These are phyloP conservation scores for Enteromius anoplus DNA, from an alignment of 2,797 vertebrate genomes.

Conservation along the genomic window DNA sequence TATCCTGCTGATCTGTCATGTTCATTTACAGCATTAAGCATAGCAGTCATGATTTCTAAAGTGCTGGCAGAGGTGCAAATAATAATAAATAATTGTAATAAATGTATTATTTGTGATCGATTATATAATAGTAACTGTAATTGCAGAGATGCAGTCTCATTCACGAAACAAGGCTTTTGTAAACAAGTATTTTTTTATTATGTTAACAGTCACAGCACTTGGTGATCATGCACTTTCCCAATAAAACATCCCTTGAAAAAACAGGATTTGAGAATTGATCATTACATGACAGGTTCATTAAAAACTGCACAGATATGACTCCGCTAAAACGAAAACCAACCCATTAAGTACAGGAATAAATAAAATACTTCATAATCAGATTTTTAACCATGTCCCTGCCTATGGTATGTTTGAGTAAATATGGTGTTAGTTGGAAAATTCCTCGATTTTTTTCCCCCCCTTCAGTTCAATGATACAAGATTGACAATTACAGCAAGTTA, in stretches of 20 bases:
- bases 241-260: background rate
- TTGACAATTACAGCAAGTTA: background rate
- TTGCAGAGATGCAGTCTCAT: conserved; percentile 5
- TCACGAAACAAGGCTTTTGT: background rate
- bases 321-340: background rate
- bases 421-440: background rate
- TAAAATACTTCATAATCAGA: background rate
- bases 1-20: background rate
- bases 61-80: background rate
- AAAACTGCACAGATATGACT: background rate
- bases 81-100: background rate
- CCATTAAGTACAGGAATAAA: background rate
- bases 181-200: background rate
- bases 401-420: background rate
- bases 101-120: background rate
- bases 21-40: background rate
- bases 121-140: background rate
- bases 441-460: too few species aligned
- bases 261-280: background rate
- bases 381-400: background rate
- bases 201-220: background rate
- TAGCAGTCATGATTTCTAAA: background rate
- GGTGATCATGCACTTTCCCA: background rate
- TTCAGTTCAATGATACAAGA: background rate
- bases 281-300: background rate